Percentiles rank a stretch among this genome's conserved stretches.
These are phyloP conservation scores for Gymnoscopelus microlampas DNA, from an alignment of 2,797 vertebrate genomes.

Conservation along the genomic window DNA sequence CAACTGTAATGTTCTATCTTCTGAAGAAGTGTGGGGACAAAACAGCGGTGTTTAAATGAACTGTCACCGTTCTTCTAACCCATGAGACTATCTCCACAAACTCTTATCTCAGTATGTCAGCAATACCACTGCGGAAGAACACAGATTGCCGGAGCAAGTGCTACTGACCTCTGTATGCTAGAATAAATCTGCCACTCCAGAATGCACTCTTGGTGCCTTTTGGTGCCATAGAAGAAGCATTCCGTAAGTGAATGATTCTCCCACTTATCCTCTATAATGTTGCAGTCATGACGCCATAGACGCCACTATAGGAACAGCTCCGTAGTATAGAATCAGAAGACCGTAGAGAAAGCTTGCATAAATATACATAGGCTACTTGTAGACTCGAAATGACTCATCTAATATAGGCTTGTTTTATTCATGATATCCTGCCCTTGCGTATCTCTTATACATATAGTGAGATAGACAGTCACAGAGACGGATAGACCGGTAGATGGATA, in stretches of 20 bases:
- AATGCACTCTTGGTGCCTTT: slow-evolving; percentile 29
- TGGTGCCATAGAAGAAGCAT: slow-evolving; percentile 45
- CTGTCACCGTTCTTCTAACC: not conserved
- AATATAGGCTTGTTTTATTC: no score
- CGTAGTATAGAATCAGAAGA: no score
- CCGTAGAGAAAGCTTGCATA: no score
- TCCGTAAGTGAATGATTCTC: slow-evolving; percentile 32
- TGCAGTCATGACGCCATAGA: no score
- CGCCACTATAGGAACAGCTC: no score
- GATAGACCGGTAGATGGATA: no score
- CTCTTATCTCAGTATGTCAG: slow-evolving; percentile 19
- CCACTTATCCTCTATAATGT: slow-evolving; percentile 6
- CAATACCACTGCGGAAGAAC: slow-evolving; percentile 9
- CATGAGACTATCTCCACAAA: slow-evolving; percentile 30
- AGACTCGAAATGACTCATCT: no score
- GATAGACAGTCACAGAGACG: no score
- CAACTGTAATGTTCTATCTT: no score
- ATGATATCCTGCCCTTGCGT: no score
- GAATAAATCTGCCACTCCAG: slow-evolving; percentile 57
- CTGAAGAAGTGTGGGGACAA: no score
- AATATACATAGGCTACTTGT: not conserved
- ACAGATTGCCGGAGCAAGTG: slow-evolving; percentile 44
- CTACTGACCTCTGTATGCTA: slow-evolving; percentile 28
- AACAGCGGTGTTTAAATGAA: not conserved
- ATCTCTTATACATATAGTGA: no score